Percentiles rank a stretch among this genome's conserved stretches.
Evolutionary conservation across 2,797 vertebrate genomes (phyloP).

Genomic region (Xyrichtys novacula): DNA sequence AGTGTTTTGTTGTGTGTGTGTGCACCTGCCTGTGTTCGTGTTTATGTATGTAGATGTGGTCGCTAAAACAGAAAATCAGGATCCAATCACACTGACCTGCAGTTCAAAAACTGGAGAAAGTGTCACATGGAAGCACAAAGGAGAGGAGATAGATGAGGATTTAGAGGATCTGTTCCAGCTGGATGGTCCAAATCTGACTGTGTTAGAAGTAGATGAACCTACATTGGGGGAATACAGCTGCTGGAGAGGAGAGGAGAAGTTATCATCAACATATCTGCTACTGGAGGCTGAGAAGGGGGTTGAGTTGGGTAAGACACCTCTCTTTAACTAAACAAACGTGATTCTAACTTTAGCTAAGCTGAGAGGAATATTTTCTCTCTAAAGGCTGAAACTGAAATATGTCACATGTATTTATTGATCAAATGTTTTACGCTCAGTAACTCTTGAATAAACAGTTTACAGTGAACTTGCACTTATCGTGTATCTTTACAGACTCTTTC

Average conservation of each 20-base stretch:
- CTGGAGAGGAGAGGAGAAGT: conserved; percentile 46
- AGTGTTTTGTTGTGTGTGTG: conserved; percentile 17
- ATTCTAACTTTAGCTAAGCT: background rate
- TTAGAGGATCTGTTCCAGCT: rapidly evolving
- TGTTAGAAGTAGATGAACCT: conserved; percentile 11
- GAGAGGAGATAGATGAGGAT: rapidly evolving
- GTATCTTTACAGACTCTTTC: conserved; percentile 60
- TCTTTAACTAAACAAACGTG: conserved; percentile 14
- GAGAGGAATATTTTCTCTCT: background rate
- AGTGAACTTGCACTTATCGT: background rate
- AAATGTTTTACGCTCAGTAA: background rate
- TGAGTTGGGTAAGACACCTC: conserved; percentile 51
- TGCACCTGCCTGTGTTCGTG: background rate
- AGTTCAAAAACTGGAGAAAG: rapidly evolving
- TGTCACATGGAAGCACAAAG: conserved; percentile 65
- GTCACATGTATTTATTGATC: background rate
- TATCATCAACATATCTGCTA: conserved; percentile 74
- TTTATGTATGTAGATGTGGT: conserved; percentile 57
- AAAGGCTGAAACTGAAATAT: background rate
- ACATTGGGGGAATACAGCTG: conserved; percentile 80
- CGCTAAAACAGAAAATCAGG: rapidly evolving
- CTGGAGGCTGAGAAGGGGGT: conserved; percentile 38
- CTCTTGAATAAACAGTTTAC: background rate
- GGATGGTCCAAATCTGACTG: conserved; percentile 2
- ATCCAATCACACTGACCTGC: conserved; percentile 65